These are phyloP conservation scores for Cerastis leucographa DNA, from an alignment of 2,888 invertebrate genomes.

Conservation along the genomic window DNA sequence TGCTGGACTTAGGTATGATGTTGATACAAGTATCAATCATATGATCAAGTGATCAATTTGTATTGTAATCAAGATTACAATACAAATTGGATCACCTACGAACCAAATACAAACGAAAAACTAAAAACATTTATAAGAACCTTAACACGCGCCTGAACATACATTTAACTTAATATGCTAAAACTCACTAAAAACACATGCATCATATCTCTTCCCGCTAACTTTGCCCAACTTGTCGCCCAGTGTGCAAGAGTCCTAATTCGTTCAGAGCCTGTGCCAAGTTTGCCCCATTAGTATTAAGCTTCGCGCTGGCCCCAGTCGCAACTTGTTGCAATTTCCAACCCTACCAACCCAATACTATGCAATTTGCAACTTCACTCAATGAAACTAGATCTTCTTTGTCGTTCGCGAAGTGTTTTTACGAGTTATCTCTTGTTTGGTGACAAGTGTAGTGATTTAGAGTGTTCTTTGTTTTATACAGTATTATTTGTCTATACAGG, in stretches of 20 bases:
- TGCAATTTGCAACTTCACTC: slow-evolving; percentile 69
- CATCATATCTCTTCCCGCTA: slow-evolving; percentile 43
- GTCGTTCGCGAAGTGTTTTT: slow-evolving; percentile 21
- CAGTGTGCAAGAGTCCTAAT: slow-evolving; percentile 57
- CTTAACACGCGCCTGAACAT: slow-evolving; percentile 9
- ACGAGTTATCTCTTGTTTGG: slow-evolving; percentile 1
- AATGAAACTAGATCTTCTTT: slow-evolving; percentile 64
- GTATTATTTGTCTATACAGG: not conserved
- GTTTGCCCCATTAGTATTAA: slow-evolving; percentile 79
- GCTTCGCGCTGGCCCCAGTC: slow-evolving; percentile 71
- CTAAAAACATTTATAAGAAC: not conserved
- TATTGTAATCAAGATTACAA: no score
- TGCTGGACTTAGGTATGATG: no score
- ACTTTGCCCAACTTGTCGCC: slow-evolving; percentile 65
- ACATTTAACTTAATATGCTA: slow-evolving; percentile 30
- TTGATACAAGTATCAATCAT: no score
- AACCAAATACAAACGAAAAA: not conserved
- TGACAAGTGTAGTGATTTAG: slow-evolving; percentile 17
- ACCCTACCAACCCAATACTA: slow-evolving; percentile 67
- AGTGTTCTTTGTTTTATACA: not conserved
- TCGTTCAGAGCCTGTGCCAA: slow-evolving; percentile 68
- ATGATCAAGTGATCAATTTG: no score
- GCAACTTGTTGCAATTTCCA: slow-evolving; percentile 81
- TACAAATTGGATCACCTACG: not conserved
- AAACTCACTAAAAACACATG: slow-evolving; percentile 44